Percentiles rank a stretch among this genome's conserved stretches.
Evolutionary conservation across 2,797 vertebrate genomes (phyloP).

Genomic region (Aselliscus stoliczkanus): DNA sequence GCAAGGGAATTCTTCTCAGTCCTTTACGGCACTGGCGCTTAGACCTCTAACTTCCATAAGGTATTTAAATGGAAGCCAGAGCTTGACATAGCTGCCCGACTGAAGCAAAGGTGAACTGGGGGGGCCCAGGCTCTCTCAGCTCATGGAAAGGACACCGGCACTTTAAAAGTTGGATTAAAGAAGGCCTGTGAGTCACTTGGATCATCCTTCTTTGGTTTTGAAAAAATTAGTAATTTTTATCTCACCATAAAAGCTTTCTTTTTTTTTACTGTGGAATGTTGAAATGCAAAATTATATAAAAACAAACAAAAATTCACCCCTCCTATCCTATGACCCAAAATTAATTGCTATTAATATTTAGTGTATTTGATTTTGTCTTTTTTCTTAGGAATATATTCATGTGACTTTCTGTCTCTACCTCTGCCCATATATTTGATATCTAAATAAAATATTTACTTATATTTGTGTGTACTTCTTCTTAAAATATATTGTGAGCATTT

Average conservation of each 20-base stretch:
- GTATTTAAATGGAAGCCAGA: neutral
- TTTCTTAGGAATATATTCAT: neutral
- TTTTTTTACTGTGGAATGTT: neutral
- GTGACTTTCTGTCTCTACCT: neutral
- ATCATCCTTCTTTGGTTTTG: neutral
- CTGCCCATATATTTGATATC: neutral
- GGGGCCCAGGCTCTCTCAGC: too few relatives aligned
- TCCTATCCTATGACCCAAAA: neutral
- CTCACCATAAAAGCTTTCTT: neutral
- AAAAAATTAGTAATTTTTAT: neutral
- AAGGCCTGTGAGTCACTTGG: neutral
- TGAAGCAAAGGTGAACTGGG: neutral
- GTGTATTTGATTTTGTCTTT: neutral
- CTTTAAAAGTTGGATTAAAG: neutral
- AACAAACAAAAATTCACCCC: neutral
- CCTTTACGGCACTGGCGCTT: neutral
- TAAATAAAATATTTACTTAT: neutral
- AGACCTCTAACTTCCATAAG: neutral
- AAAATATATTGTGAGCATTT: neutral
- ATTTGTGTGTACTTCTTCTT: neutral
- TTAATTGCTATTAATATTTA: neutral
- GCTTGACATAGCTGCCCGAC: fast-evolving
- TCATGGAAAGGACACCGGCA: neutral
- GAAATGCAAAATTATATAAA: neutral
- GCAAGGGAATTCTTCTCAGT: neutral